Conservation (phyloP, 2,888 invertebrate genomes). For the Cosmia pyralina region DNA sequence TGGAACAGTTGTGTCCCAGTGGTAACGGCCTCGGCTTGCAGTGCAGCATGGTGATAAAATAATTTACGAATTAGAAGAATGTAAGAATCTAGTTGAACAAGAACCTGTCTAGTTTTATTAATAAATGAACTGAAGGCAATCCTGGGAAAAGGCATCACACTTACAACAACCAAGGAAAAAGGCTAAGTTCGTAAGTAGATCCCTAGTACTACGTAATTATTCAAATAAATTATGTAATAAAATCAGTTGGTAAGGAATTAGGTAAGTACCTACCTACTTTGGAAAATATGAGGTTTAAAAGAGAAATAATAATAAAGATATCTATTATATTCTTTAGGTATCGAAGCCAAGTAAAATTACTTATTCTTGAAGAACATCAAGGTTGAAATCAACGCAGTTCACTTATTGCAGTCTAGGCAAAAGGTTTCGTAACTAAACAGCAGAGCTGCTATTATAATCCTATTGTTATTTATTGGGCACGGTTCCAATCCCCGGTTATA, state of each 20-base stretch:
- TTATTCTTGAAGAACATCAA: background rate
- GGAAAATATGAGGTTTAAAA: background rate
- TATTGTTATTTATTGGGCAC: slow-evolving; percentile 56
- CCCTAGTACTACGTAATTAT: background rate
- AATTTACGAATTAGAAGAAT: no score
- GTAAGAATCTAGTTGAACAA: no score
- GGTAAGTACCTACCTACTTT: no score
- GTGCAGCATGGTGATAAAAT: no score
- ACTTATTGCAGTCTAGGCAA: slow-evolving; percentile 19
- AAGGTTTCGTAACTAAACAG: slow-evolving; percentile 42
- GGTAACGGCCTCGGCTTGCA: no score
- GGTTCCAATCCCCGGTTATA: slow-evolving; percentile 51
- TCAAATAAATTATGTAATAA: background rate
- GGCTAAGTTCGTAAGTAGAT: background rate
- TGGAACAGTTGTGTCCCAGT: no score
- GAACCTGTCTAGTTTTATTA: background rate
- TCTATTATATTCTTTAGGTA: no score
- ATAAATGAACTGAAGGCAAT: background rate
- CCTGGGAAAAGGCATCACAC: no score
- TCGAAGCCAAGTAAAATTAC: no score
- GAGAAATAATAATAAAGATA: no score
- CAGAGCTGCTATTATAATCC: slow-evolving; percentile 40
- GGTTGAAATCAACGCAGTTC: background rate
- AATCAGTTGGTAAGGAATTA: background rate
- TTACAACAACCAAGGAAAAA: background rate